Base-by-base conservation (phyloP, 1,140 invertebrate species). In the Cataglyphis hispanica region DNA sequence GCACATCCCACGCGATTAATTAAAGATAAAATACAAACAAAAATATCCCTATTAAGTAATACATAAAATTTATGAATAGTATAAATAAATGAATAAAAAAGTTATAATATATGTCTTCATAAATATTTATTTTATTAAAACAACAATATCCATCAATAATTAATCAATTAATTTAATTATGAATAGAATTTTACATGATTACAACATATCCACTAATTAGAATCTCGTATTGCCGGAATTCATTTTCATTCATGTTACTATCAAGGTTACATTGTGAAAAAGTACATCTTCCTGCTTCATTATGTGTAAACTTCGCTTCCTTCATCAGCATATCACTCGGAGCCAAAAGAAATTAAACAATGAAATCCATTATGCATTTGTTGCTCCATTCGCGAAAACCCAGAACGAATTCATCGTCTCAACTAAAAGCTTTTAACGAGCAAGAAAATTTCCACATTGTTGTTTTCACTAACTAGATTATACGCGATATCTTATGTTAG, bases 311-410 rank as follows among this genome's bases (percentile, higher is more conserved):
- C 31, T 5, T 16, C 13, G 61, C 6, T 75, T 40, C 31, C 37
- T 56, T 46, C 43, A 40, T 69, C 76, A 31, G 34, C 61, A 53
- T 40, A 80, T 40, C 64, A 80, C 22, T 8, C 22, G 53, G 27
- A 13, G n/a, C 16, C 34, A 34, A 70, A 53, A 40, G 34, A 53
- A 60, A 63, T 72, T 53, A 53, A 22, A 40, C 16, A 8, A 6
- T 22, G 46, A 69, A 64, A 69, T 34, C 43, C 66, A 72, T 86
- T 72, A 72, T 72, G 25, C 27, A 60, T 67, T 84, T 83, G 80
- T 72, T 72, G 43, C 11, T 31, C 27, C 27, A 46, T 53, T 10
- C 5, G n/a, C 56, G 50, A 56, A 67, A 84, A 86, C 78, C 34
- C 61, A 34, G 43, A 46, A 75, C 37, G 37, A 74, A 74, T 86